These are phyloP conservation scores for Cryptoleucopteryx plumbea DNA, from an alignment of 2,113 vertebrate species.

Conservation along the genomic window DNA sequence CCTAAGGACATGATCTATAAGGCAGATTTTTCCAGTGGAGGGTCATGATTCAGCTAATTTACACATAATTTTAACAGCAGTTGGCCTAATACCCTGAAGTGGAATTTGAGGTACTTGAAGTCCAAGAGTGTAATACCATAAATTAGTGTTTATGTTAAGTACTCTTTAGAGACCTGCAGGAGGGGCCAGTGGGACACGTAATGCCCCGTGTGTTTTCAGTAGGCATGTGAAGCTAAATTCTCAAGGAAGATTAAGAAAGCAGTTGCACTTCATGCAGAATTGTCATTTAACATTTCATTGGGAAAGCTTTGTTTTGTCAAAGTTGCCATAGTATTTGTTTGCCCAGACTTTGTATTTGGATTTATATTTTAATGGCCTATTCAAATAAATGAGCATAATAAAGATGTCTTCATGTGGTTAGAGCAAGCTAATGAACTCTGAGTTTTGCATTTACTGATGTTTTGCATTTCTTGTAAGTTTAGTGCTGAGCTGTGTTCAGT, in stretches of 20 bases:
- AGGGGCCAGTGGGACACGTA: not conserved
- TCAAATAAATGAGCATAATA: not conserved
- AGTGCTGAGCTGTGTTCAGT: not conserved
- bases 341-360: not conserved
- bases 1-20: slow-evolving; percentile 10
- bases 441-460: not conserved
- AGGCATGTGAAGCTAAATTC: not conserved
- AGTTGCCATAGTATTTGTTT: not conserved
- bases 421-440: not conserved
- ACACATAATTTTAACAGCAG: slow-evolving; percentile 32
- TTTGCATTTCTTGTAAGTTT: not conserved
- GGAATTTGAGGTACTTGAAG: not conserved
- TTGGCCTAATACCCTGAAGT: slow-evolving; percentile 33
- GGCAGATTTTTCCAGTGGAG: not conserved
- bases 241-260: not conserved
- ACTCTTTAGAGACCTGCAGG: not conserved
- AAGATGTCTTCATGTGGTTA: not conserved
- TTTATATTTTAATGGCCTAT: not conserved
- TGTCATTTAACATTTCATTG: not conserved
- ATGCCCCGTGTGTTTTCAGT: not conserved
- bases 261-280: not conserved
- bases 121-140: not conserved
- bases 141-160: slow-evolving; percentile 10
- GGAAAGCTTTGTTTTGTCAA: not conserved
- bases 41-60: not conserved